A percentile compares a stretch with the other conserved stretches of the same genome.
phyloP scores from a whole-genome alignment of 2,888 invertebrate genomes.

The Cylindroiulus punctatus region DNA sequence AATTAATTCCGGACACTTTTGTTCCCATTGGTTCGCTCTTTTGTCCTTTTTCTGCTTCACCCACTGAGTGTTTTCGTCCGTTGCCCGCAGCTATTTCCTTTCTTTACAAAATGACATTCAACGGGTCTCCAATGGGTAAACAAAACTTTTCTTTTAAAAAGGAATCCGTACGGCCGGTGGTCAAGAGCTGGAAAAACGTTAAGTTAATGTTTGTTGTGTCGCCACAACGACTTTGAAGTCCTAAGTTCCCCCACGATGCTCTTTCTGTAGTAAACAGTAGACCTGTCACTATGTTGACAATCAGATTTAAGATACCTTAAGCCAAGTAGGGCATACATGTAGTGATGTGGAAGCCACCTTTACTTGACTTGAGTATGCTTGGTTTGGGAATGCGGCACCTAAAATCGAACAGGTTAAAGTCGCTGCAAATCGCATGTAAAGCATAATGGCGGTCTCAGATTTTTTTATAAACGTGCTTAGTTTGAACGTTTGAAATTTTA shows the following conservation, averaged over 20 bases:
- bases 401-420: too few relatives aligned
- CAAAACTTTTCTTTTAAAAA: slow-evolving; percentile 39
- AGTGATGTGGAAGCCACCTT: too few relatives aligned
- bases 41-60: slow-evolving; percentile 11
- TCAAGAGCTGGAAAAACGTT: background rate
- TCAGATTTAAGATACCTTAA: too few relatives aligned
- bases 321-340: too few relatives aligned
- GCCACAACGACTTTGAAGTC: background rate
- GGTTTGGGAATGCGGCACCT: too few relatives aligned
- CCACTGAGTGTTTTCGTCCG: background rate
- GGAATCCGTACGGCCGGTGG: background rate
- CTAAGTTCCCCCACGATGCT: background rate
- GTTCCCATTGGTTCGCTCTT: background rate
- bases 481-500: too few relatives aligned
- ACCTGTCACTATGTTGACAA: too few relatives aligned
- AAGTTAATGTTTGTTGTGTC: background rate
- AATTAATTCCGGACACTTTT: slow-evolving; percentile 42
- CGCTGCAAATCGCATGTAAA: too few relatives aligned
- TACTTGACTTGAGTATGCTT: too few relatives aligned
- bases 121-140: slow-evolving; percentile 39
- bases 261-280: too few relatives aligned
- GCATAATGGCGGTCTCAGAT: too few relatives aligned
- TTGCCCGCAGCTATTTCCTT: background rate
- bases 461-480: too few relatives aligned
- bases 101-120: slow-evolving; percentile 34